Conservation (phyloP, 2,113 vertebrate genomes). For the Gadus macrocephalus region DNA sequence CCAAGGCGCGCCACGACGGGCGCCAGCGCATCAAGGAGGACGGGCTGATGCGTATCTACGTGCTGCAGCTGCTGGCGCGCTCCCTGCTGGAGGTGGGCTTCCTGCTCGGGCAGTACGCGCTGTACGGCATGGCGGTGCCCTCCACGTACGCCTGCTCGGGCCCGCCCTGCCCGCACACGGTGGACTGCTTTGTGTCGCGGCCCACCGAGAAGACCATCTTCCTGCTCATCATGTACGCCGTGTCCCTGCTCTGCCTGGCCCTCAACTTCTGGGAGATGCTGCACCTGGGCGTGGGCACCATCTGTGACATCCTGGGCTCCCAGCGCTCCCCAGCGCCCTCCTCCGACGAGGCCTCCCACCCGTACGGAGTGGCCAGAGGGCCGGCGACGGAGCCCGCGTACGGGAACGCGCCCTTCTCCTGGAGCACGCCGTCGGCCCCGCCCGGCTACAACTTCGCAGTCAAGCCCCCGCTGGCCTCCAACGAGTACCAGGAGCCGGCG, state of each 20-base stretch:
- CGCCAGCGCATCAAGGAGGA: conserved; percentile 83
- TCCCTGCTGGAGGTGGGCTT: conserved; percentile 84
- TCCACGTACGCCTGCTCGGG: conserved; percentile 76
- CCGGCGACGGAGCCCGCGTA: conserved; percentile 64
- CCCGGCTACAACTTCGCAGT: conserved; percentile 85
- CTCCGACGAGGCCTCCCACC: conserved; percentile 61
- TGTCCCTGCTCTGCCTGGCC: conserved; percentile 84
- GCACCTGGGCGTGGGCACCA: conserved; percentile 85
- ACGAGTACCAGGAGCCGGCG: conserved; percentile 56
- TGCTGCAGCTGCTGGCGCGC: conserved; percentile 85
- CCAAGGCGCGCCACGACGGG: conserved; percentile 76
- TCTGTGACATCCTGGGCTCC: conserved; percentile 80
- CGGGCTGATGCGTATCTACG: conserved; percentile 89
- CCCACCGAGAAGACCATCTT: conserved; percentile 96
- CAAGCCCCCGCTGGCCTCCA: conserved; percentile 63
- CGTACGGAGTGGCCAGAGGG: conserved; percentile 32
- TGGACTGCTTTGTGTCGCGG: conserved; percentile 92
- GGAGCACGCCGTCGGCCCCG: conserved; percentile 82
- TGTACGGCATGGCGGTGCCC: conserved; percentile 87
- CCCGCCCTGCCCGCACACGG: conserved; percentile 83
- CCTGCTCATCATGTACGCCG: conserved; percentile 90
- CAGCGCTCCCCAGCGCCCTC: conserved; percentile 51
- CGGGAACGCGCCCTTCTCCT: conserved; percentile 79
- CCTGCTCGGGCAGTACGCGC: conserved; percentile 83
- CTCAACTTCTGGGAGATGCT: conserved; percentile 94